Percentiles rank a stretch among this genome's conserved stretches.
These are phyloP conservation scores for Ceuthmochares aereus DNA, from an alignment of 2,113 vertebrate genomes.

Conservation along the genomic window DNA sequence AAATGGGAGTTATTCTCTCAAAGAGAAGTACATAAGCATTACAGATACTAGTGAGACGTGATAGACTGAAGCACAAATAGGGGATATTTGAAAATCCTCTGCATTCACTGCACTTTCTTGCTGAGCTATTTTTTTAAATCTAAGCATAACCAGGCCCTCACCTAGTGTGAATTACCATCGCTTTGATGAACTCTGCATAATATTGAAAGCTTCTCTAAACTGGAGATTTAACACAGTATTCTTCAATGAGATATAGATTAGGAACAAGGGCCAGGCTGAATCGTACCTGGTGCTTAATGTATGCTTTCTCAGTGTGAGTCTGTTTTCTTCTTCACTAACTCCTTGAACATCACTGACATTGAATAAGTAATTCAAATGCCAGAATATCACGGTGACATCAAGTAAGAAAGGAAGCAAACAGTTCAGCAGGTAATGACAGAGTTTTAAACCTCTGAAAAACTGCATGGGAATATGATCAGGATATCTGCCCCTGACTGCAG, in stretches of 20 bases:
- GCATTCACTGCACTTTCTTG: neutral
- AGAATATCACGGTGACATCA: neutral
- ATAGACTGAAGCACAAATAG: neutral
- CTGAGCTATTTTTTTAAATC: neutral
- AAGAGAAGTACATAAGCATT: constrained; percentile 14
- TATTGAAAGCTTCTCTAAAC: neutral
- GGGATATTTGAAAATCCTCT: neutral
- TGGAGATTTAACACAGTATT: neutral
- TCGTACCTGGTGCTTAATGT: neutral
- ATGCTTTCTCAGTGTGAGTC: neutral
- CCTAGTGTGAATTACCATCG: neutral
- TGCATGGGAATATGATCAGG: neutral
- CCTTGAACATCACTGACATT: neutral
- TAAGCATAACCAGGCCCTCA: neutral
- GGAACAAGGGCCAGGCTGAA: neutral
- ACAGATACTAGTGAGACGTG: neutral
- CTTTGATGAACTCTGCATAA: neutral
- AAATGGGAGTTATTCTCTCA: constrained; percentile 40
- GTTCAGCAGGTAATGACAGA: neutral
- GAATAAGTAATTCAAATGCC: neutral
- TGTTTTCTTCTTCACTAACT: neutral
- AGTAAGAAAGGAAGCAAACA: neutral
- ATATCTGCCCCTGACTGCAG: neutral
- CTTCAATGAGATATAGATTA: neutral
- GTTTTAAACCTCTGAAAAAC: neutral